phyloP scores from a whole-genome alignment of 2,113 vertebrate genomes.

The Merops nubicus region DNA sequence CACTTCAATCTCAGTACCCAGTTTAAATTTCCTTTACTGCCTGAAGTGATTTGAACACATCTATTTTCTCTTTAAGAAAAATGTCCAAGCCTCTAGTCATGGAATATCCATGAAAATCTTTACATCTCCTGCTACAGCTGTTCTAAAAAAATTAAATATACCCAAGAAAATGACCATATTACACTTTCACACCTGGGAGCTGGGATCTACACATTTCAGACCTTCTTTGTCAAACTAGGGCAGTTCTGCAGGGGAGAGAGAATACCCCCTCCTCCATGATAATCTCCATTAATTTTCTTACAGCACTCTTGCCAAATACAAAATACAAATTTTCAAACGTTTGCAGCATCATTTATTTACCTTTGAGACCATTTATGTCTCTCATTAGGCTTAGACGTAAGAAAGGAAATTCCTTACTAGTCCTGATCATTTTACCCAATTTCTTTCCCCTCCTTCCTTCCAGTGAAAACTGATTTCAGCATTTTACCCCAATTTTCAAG shows the following conservation, averaged over 20 bases:
- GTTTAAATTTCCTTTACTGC: neutral
- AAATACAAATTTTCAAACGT: neutral
- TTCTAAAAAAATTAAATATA: neutral
- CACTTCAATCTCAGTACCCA: neutral
- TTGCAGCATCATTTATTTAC: rapidly evolving
- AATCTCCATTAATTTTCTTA: neutral
- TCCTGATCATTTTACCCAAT: neutral
- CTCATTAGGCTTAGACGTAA: neutral
- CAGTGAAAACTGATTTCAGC: neutral
- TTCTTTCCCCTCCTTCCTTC: neutral
- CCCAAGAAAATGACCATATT: neutral
- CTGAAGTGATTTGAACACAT: neutral
- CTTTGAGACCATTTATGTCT: neutral
- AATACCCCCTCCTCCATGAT: neutral
- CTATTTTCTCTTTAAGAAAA: neutral
- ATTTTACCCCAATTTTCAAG: neutral
- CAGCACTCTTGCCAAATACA: neutral
- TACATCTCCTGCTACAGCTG: neutral
- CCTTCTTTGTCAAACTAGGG: neutral
- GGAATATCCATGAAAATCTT: neutral
- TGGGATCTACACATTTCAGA: neutral
- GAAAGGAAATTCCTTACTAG: neutral
- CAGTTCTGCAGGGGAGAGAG: neutral
- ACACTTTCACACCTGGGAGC: neutral
- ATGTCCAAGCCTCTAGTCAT: neutral